A percentile compares a stretch with the other conserved stretches of the same genome.
Evolutionary conservation across 2,797 vertebrate genomes (phyloP).

Genomic region (Malurus splendens): DNA sequence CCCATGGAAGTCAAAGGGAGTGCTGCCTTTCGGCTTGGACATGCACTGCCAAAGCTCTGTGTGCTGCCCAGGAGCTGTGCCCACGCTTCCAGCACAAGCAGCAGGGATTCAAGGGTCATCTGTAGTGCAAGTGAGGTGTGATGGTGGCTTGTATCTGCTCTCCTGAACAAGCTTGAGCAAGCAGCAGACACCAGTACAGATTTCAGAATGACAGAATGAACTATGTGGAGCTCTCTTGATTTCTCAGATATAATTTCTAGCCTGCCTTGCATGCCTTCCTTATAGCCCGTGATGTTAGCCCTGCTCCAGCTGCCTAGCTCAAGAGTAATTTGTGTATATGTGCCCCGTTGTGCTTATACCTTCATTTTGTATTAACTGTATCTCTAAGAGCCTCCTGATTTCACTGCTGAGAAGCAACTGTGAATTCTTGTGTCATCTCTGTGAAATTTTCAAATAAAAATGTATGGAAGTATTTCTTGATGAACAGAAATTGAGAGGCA

Average conservation of each 20-base stretch:
- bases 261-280: not conserved
- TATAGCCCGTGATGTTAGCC: rapidly evolving
- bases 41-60: rapidly evolving
- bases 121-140: not conserved
- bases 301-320: not conserved
- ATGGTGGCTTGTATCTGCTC: not conserved
- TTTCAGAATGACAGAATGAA: not conserved
- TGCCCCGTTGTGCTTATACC: not conserved
- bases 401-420: not conserved
- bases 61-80: not conserved
- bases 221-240: not conserved
- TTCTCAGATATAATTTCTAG: not conserved
- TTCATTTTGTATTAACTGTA: not conserved
- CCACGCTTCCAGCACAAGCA: not conserved
- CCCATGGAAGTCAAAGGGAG: not conserved
- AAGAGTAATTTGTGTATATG: not conserved
- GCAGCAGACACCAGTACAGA: not conserved
- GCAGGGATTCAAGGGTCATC: not conserved
- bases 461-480: not conserved
- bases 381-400: not conserved
- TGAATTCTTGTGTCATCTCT: not conserved
- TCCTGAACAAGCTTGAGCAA: not conserved
- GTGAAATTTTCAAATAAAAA: not conserved
- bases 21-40: not conserved
- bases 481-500: not conserved